Evolutionary conservation across 2,888 invertebrate genomes (phyloP).

Genomic region (Rambutsinella grinnellia): DNA sequence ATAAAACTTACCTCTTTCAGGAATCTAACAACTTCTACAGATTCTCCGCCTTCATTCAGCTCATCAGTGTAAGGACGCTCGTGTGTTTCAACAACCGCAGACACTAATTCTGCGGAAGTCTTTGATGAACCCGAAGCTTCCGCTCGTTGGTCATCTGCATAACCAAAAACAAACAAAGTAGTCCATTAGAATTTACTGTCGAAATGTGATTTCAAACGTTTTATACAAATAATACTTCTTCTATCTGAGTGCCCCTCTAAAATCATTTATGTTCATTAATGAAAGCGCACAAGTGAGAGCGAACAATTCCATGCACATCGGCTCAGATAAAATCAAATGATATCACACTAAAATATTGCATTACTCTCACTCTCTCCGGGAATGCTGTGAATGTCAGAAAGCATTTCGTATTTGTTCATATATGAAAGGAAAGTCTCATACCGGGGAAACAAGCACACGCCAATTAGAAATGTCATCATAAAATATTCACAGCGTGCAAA

Average conservation of each 20-base stretch:
- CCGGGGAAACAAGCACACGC: conserved; percentile 7
- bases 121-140: conserved; percentile 46
- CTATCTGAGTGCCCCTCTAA: no score
- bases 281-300: no score
- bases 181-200: neutral
- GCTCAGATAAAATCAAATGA: no score
- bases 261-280: no score
- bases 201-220: no score
- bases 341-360: no score
- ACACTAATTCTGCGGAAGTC: conserved; percentile 49
- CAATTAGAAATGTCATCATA: conserved; percentile 36
- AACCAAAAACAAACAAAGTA: conserved; percentile 8
- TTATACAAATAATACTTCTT: no score
- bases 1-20: conserved; percentile 37
- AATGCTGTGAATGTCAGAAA: no score
- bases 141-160: conserved; percentile 37
- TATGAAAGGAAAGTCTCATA: neutral
- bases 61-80: conserved; percentile 32
- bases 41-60: conserved; percentile 34
- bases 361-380: no score
- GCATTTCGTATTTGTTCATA: no score
- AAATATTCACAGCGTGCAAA: conserved; percentile 25
- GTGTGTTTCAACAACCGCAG: conserved; percentile 52
- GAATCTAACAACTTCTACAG: conserved; percentile 40
- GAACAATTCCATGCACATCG: no score